phyloP scores from a whole-genome alignment of 1,140 invertebrate species.

The Calephelis nemesis region DNA sequence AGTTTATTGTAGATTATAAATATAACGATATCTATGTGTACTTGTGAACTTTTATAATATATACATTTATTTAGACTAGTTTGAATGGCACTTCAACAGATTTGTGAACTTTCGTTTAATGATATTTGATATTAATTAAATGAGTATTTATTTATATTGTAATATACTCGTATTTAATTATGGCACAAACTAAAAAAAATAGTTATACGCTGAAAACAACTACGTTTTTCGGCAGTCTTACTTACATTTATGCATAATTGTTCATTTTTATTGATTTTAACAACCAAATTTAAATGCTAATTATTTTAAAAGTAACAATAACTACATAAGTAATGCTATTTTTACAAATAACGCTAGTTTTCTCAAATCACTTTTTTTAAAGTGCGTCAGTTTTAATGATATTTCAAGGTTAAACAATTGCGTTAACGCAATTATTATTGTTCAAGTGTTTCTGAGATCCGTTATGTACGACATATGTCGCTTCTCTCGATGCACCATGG shows the following conservation, averaged over 20 bases:
- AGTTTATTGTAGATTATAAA: too few relatives aligned
- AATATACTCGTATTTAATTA: neutral
- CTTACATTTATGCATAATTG: neutral
- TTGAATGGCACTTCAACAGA: too few relatives aligned
- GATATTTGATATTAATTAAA: too few relatives aligned
- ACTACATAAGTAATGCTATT: neutral
- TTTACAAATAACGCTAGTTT: neutral
- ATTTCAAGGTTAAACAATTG: slow-evolving; percentile 27
- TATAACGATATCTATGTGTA: too few relatives aligned
- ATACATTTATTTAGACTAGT: too few relatives aligned
- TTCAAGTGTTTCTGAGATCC: slow-evolving; percentile 59
- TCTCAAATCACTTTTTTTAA: neutral
- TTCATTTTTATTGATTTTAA: neutral
- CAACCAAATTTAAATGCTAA: neutral
- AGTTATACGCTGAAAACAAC: slow-evolving; percentile 7
- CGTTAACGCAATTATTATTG: slow-evolving; percentile 53
- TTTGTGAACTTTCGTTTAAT: too few relatives aligned
- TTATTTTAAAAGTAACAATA: neutral
- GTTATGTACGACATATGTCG: slow-evolving; percentile 45
- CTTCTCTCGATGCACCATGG: slow-evolving; percentile 50
- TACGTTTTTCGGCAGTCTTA: slow-evolving; percentile 7
- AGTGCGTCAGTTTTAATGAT: neutral
- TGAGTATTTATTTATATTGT: too few relatives aligned
- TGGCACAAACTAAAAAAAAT: neutral
- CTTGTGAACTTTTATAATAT: too few relatives aligned